Evolutionary conservation across 2,888 invertebrate genomes (phyloP).

Genomic region (Carpatolechia fugitivella): DNA sequence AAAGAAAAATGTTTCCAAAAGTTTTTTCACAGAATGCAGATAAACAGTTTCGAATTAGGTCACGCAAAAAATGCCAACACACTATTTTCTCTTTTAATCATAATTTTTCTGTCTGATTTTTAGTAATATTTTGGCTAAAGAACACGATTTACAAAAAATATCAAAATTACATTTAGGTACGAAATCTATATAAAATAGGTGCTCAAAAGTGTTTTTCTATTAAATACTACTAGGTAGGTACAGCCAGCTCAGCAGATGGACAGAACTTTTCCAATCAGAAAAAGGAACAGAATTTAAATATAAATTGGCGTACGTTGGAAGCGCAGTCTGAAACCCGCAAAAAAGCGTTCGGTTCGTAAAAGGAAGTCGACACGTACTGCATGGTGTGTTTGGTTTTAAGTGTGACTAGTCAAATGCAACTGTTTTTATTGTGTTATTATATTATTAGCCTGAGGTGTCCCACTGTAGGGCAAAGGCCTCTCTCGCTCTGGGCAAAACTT

Average conservation of each 20-base stretch:
- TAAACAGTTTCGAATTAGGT: too few relatives aligned
- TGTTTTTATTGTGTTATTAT: too few relatives aligned
- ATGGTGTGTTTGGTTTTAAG: constrained; percentile 30
- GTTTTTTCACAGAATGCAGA: too few relatives aligned
- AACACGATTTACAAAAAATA: too few relatives aligned
- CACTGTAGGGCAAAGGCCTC: too few relatives aligned
- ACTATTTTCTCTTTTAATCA: too few relatives aligned
- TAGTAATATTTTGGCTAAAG: too few relatives aligned
- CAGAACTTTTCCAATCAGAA: constrained; percentile 45
- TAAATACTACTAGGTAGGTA: constrained; percentile 3
- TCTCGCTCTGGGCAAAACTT: too few relatives aligned
- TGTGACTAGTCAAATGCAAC: too few relatives aligned
- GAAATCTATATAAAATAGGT: not conserved
- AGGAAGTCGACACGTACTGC: constrained; percentile 66
- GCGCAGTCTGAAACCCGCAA: constrained; percentile 38
- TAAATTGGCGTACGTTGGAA: constrained; percentile 42
- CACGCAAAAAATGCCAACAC: too few relatives aligned
- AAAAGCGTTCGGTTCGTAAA: constrained; percentile 51
- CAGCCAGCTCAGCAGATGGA: constrained; percentile 35
- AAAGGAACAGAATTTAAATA: constrained; percentile 45
- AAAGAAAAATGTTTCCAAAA: constrained; percentile 31
- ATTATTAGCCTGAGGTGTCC: too few relatives aligned
- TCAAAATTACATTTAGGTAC: not conserved
- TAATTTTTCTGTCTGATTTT: too few relatives aligned
- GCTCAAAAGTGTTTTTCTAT: constrained; percentile 9